Evolutionary conservation across 2,113 vertebrate species (phyloP).

Genomic region (Leucoraja erinaceus): DNA sequence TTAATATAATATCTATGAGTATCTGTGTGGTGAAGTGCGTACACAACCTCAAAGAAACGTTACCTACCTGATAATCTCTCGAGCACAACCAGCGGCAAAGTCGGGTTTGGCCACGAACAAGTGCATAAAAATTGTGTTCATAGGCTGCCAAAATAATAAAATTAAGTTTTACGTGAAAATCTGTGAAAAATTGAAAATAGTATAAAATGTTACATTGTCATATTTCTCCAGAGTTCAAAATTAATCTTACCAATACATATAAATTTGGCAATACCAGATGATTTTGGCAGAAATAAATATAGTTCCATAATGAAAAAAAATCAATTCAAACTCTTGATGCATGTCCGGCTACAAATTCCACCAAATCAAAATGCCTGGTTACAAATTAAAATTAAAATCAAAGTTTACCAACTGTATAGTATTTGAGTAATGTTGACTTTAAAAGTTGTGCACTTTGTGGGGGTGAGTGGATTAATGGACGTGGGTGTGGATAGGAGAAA

Average conservation of each 20-base stretch:
- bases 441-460: background rate
- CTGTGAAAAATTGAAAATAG: slow-evolving; percentile 16
- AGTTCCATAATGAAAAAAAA: background rate
- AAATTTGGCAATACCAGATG: background rate
- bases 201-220: background rate
- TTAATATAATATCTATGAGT: background rate
- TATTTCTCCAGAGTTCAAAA: background rate
- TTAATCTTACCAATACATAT: background rate
- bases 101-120: slow-evolving; percentile 71
- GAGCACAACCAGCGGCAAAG: slow-evolving; percentile 53
- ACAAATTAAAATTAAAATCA: background rate
- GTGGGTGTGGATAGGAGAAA: background rate
- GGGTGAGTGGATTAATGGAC: background rate
- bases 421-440: background rate
- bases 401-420: background rate
- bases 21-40: background rate
- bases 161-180: slow-evolving; percentile 19
- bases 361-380: background rate
- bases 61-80: slow-evolving; percentile 75
- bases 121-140: slow-evolving; percentile 84
- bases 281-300: no score
- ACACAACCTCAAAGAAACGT: background rate
- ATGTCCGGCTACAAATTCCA: background rate
- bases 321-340: background rate
- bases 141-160: slow-evolving; percentile 56